Percentiles rank a stretch among this genome's conserved stretches.
These are phyloP conservation scores for Anagyrus pseudococci DNA, from an alignment of 2,888 invertebrate genomes.

Conservation along the genomic window DNA sequence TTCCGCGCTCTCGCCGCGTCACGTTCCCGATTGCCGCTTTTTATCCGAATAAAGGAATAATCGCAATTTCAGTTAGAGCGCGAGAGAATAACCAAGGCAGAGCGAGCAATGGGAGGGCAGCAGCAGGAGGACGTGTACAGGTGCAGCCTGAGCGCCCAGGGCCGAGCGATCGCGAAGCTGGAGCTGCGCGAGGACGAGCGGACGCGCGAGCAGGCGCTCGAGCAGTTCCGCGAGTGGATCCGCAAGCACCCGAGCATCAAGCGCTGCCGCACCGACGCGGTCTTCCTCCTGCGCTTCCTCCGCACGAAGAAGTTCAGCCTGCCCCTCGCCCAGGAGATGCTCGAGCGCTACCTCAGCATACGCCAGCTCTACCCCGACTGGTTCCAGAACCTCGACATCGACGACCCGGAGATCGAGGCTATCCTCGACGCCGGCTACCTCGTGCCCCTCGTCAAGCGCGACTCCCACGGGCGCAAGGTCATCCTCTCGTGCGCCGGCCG, in stretches of 20 bases:
- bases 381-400: conserved; percentile 82
- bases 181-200: conserved; percentile 84
- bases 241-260: conserved; percentile 82
- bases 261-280: conserved; percentile 80
- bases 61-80: neutral
- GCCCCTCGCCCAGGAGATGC: conserved; percentile 83
- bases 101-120: conserved; percentile 44
- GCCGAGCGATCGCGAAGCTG: conserved; percentile 47
- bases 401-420: conserved; percentile 79
- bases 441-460: conserved; percentile 76
- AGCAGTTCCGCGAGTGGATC: conserved; percentile 84
- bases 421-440: conserved; percentile 83
- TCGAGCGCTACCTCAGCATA: conserved; percentile 86
- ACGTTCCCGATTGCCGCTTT: neutral
- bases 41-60: conserved; percentile 8
- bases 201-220: conserved; percentile 75
- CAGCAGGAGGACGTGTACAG: conserved; percentile 45
- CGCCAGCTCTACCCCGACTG: conserved; percentile 85
- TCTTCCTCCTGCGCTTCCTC: conserved; percentile 83
- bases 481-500: conserved; percentile 80
- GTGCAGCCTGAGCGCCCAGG: conserved; percentile 46
- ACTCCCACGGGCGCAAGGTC: conserved; percentile 77
- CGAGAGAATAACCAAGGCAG: neutral
- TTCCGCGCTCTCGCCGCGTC: no score
- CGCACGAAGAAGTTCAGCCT: conserved; percentile 88